Percentiles rank a stretch among this genome's conserved stretches.
phyloP scores from a whole-genome alignment of 2,797 vertebrate genomes.

The Sternarchorhynchus goeldii region DNA sequence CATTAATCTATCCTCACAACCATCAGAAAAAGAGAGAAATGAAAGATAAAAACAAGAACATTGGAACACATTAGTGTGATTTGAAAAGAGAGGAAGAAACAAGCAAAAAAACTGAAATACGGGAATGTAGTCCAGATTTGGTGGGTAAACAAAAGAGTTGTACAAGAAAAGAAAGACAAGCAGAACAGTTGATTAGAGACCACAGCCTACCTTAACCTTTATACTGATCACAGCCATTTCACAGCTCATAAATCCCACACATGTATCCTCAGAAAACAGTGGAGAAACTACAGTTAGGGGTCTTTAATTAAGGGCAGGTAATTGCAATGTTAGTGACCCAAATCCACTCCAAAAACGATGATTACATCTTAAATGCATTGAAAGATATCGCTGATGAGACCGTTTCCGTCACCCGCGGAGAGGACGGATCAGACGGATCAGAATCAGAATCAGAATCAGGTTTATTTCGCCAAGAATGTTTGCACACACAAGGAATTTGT shows the following conservation, averaged over 20 bases:
- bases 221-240: slow-evolving; percentile 41
- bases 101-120: not conserved
- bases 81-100: too few relatives aligned
- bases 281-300: slow-evolving; percentile 29
- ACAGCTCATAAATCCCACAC: slow-evolving; percentile 48
- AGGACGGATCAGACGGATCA: slow-evolving; percentile 8
- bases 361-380: slow-evolving; percentile 35
- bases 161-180: slow-evolving; percentile 25
- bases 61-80: too few relatives aligned
- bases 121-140: not conserved
- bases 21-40: not conserved
- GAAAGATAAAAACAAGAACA: not conserved
- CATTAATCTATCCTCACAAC: too few relatives aligned
- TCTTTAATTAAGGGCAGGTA: slow-evolving; percentile 44
- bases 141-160: not conserved
- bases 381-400: slow-evolving; percentile 28
- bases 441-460: too few relatives aligned
- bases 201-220: slow-evolving; percentile 32
- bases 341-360: slow-evolving; percentile 31
- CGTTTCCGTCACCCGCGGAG: slow-evolving; percentile 15
- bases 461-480: too few relatives aligned
- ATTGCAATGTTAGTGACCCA: slow-evolving; percentile 46
- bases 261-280: slow-evolving; percentile 28
- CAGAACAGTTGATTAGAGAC: slow-evolving; percentile 30
- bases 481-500: too few relatives aligned